Base-by-base conservation (phyloP, 2,113 vertebrate genomes). In the Gallinago paraguaiae region DNA sequence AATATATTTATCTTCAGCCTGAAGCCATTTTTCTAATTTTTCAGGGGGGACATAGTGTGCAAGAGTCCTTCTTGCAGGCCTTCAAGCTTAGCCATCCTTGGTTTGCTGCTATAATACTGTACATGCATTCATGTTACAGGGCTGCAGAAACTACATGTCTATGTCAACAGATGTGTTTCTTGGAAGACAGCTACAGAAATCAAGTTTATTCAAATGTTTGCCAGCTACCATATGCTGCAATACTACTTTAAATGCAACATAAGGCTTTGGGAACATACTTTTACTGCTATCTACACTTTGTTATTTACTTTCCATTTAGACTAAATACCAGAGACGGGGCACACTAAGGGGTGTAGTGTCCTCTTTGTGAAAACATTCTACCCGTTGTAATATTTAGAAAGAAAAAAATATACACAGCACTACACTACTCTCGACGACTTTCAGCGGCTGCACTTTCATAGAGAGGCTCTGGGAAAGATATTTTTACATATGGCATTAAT, bases 271-370 rank as follows among this genome's bases (percentile, higher is more conserved):
- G 87, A 88, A 83, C 84, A 82, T 95, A 95, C 31, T 90, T 94
- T 71, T 86, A 94, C 95, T 97, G 94, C 91, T 97, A 95, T 95
- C 97, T 96, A 96, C 93, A 95, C 88, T 93, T 85, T 88, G 91
- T 93, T 94, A 96, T 92, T 97, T 97, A 96, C 95, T 98, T 96
- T 97, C 95, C 90, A 88, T 80, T 97, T 91, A 93, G 86, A 97
- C 92, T 95, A 92, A 98, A 97, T 96, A 94, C 90, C 93, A 97
- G 90, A 96, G 96, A 72, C 25, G 80, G 93, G 93, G 87, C 93
- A 97, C 92, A 83, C 80, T 74, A 87, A 96, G 91, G 84, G 89
- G 57, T 72, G 90, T 76, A 82, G 75, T 67, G 72, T 95, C 92
- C 60, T 96, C 96, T 87, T 94, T 90, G 69, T 90, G 79, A 95